Base-by-base conservation (phyloP, 1,140 invertebrate genomes). In the Pantala flavescens region DNA sequence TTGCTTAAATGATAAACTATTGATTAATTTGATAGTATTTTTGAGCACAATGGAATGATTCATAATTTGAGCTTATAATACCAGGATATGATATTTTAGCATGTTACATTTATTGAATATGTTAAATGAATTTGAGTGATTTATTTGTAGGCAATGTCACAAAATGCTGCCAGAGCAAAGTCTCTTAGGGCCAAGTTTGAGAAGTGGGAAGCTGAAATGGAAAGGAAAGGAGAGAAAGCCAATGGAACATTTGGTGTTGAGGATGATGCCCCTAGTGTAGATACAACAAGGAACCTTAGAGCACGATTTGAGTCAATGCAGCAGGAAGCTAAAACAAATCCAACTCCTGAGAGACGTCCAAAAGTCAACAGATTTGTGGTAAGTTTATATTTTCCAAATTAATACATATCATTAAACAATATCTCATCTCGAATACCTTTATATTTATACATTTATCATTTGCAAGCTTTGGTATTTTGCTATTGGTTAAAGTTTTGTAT, bases 181-280 rank as follows among this genome's bases (percentile, higher is more conserved):
- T 91, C 92, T 78, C 84, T 98, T 77, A 88, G 91, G 76, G 93
- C 90, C 55, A 95, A 94, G 82, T 98, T 98, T 84, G 96, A 98
- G 82, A 89, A 92, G 78, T 95, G 95, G 93, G 90, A 93, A 78
- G 88, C 88, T 70, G 88, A 88, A 72, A 78, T 80, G 21, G 91
- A 92, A 78, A 88, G 87, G 3, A 87, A 87, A 78, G 80, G 83
- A 1, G 83, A 85, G 77, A 77, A 83, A 71, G 79, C 78, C 14
- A 63, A 63, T 63, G 49, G 49, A 1, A 63, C n/a, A 21, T 19
- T 63, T 3, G 49, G 49, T 16, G 3, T 9, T 5, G 75, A 72
- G 72, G 74, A 19, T 7, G 88, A 89, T 74, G 86, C 89, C 75
- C 82, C 85, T 0, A 89, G 87, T 78, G 87, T 92, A 77, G 91